A percentile compares a stretch with the other conserved stretches of the same genome.
These are phyloP conservation scores for Speoplatyrhinus poulsoni DNA, from an alignment of 2,113 vertebrate genomes.

Conservation along the genomic window DNA sequence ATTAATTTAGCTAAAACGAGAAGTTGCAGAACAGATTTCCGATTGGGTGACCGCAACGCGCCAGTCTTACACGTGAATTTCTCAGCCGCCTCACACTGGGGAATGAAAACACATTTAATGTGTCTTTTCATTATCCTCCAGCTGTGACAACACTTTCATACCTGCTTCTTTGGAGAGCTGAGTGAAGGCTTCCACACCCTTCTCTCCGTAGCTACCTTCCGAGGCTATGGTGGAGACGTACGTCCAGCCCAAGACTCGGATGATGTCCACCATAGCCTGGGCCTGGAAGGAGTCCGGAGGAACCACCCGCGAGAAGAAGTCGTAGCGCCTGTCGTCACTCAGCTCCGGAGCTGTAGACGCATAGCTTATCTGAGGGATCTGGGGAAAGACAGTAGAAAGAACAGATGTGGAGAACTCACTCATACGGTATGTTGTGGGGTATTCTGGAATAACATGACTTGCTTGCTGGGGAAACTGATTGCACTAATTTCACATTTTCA, in stretches of 20 bases:
- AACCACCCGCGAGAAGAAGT: constrained; percentile 98
- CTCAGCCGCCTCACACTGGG: constrained; percentile 13
- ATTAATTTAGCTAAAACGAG: constrained; percentile 24
- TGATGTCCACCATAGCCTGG: constrained; percentile 98
- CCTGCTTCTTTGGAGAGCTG: constrained; percentile 97
- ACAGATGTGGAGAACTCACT: constrained; percentile 4
- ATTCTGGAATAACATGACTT: constrained; percentile 24
- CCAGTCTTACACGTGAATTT: constrained; percentile 2
- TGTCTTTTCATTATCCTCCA: not conserved
- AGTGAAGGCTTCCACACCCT: constrained; percentile 96
- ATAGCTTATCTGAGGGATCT: constrained; percentile 99
- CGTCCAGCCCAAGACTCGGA: constrained; percentile 92
- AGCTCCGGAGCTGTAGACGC: constrained; percentile 96
- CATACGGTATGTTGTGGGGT: constrained; percentile 2
- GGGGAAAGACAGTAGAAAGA: constrained; percentile 21
- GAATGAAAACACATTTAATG: not conserved
- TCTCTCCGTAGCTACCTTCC: constrained; percentile 97
- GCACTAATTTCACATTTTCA: no score
- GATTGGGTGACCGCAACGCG: constrained; percentile 6
- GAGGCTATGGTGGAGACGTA: constrained; percentile 97
- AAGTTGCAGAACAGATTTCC: constrained; percentile 36
- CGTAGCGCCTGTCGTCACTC: constrained; percentile 95
- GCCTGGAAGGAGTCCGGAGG: constrained; percentile 98
- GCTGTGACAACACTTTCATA: constrained; percentile 61
- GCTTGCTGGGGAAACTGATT: no score